A percentile compares a stretch with the other conserved stretches of the same genome.
These are phyloP conservation scores for Diacarnus erythraeanus DNA, from an alignment of 37 sponge, comb jelly and placozoan genomes.

Conservation along the genomic window DNA sequence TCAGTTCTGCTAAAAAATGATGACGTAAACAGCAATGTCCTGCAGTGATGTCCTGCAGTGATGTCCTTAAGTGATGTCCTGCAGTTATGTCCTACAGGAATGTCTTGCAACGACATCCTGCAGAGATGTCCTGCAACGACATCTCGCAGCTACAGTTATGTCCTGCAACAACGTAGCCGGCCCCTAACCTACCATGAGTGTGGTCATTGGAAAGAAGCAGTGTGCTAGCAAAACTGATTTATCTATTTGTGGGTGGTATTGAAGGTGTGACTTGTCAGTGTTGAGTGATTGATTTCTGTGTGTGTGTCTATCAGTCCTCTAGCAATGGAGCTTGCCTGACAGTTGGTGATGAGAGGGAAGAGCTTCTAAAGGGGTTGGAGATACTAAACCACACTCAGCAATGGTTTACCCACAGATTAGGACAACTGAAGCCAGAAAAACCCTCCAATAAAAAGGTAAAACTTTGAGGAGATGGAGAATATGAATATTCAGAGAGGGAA, in stretches of 20 bases:
- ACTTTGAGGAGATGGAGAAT: no score
- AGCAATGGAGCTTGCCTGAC: neutral
- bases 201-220: neutral
- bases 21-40: no score
- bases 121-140: neutral
- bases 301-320: no score
- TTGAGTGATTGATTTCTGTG: no score
- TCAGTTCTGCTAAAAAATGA: no score
- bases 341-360: slow-evolving; percentile 27
- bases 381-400: slow-evolving; percentile 17
- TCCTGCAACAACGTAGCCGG: no score
- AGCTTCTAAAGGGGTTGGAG: slow-evolving; percentile 28
- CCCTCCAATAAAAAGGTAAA: neutral
- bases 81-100: neutral
- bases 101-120: neutral
- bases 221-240: no score
- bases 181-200: no score
- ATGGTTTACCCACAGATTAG: slow-evolving; percentile 28
- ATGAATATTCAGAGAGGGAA: neutral
- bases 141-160: neutral
- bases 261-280: no score
- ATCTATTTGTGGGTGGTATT: no score
- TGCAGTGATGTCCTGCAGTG: neutral
- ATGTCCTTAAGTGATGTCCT: slow-evolving; percentile 1
- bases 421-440: neutral